Percentiles rank a stretch among this genome's conserved stretches.
These are phyloP conservation scores for Leptarthrus brevirostris DNA, from an alignment of 2,888 invertebrate species.

Conservation along the genomic window DNA sequence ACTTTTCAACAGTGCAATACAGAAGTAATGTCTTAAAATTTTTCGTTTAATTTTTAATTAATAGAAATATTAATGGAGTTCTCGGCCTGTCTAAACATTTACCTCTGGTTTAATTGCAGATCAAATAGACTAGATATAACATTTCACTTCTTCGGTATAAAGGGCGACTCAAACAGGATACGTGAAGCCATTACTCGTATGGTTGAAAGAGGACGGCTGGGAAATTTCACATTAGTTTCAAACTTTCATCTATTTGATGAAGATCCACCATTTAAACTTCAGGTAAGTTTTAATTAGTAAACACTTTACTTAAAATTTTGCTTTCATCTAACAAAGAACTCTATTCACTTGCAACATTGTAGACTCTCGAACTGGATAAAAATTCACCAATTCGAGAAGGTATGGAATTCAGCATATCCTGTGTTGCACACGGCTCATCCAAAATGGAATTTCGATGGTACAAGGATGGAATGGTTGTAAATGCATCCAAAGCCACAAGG, in stretches of 20 bases:
- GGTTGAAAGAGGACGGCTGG: slow-evolving; percentile 72
- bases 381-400: slow-evolving; percentile 73
- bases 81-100: neutral
- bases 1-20: too few relatives aligned
- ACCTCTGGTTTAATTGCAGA: slow-evolving; percentile 54
- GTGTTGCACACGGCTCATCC: slow-evolving; percentile 81
- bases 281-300: slow-evolving; percentile 68
- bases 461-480: slow-evolving; percentile 81
- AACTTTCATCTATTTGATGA: slow-evolving; percentile 77
- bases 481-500: slow-evolving; percentile 80
- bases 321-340: slow-evolving; percentile 50
- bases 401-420: slow-evolving; percentile 81
- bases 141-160: slow-evolving; percentile 68
- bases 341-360: slow-evolving; percentile 53
- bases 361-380: slow-evolving; percentile 71
- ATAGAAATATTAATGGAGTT: too few relatives aligned
- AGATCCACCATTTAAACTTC: slow-evolving; percentile 77
- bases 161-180: slow-evolving; percentile 66
- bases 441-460: slow-evolving; percentile 83
- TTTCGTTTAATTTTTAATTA: too few relatives aligned
- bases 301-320: slow-evolving; percentile 30
- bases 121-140: slow-evolving; percentile 69
- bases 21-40: too few relatives aligned
- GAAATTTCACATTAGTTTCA: slow-evolving; percentile 73
- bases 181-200: slow-evolving; percentile 70